Percentiles rank a stretch among this genome's conserved stretches.
Evolutionary conservation across 2,113 vertebrate genomes (phyloP).

Genomic region (Peromyscus maniculatus): DNA sequence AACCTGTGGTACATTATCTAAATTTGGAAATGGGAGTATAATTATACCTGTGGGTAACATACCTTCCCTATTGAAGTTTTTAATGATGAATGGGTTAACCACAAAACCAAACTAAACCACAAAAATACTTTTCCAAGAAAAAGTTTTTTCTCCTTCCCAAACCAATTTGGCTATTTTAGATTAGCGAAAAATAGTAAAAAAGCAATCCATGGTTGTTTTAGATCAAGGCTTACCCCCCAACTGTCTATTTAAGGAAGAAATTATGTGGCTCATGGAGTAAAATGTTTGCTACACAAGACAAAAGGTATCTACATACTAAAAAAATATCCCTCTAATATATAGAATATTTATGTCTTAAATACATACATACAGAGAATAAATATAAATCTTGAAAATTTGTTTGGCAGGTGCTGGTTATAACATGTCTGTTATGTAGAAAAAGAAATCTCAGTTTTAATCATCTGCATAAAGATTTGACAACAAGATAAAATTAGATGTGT

Average conservation of each 20-base stretch:
- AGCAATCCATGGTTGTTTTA: neutral
- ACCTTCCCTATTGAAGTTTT: neutral
- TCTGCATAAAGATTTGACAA: conserved; percentile 67
- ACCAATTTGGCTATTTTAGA: neutral
- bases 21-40: neutral
- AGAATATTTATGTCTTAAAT: neutral
- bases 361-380: neutral
- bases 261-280: neutral
- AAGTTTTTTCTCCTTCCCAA: neutral
- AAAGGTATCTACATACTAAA: neutral
- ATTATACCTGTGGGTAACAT: conserved; percentile 3
- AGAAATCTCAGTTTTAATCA: conserved; percentile 56
- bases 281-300: neutral
- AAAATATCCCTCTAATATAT: neutral
- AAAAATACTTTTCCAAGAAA: conserved; percentile 3
- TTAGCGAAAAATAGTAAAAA: conserved; percentile 14
- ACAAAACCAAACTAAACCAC: neutral
- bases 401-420: conserved; percentile 11
- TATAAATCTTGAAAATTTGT: neutral
- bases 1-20: neutral
- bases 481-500: conserved; percentile 70
- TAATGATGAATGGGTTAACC: neutral
- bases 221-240: neutral
- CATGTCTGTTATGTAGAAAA: conserved; percentile 48
- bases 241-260: neutral